These are phyloP conservation scores for Drosophila engyochracea DNA, from an alignment of 2,888 invertebrate species.

Conservation along the genomic window DNA sequence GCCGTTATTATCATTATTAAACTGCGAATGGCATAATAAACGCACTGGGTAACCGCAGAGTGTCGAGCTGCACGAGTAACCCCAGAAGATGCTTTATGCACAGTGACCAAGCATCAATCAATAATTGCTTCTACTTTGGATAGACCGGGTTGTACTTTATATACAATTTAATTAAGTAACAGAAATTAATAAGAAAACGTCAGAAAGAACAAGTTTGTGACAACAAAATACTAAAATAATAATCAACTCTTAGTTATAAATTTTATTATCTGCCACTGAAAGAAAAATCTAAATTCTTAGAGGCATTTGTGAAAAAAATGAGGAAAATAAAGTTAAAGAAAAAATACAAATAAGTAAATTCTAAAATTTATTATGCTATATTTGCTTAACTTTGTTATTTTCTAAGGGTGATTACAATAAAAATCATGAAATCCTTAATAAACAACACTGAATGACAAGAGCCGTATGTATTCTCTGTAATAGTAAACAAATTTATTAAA, in stretches of 20 bases:
- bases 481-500: neutral
- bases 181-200: neutral
- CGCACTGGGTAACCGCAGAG: conserved; percentile 70
- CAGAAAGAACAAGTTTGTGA: neutral
- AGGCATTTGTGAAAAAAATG: neutral
- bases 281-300: neutral
- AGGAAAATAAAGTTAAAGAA: neutral
- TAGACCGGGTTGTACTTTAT: neutral
- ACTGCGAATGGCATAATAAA: conserved; percentile 81
- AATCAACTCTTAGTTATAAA: neutral
- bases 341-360: neutral
- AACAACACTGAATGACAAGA: neutral
- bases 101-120: conserved; percentile 22
- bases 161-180: neutral
- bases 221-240: neutral
- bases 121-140: conserved; percentile 4
- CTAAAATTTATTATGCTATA: neutral
- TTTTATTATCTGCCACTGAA: neutral
- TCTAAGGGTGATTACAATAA: neutral
- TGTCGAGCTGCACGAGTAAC: conserved; percentile 43
- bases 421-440: neutral
- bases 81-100: conserved; percentile 41
- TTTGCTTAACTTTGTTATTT: neutral
- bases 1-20: conserved; percentile 81
- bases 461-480: neutral